Evolutionary conservation across 1,140 invertebrate genomes (phyloP).

Genomic region (Drosophila parabipectinata): DNA sequence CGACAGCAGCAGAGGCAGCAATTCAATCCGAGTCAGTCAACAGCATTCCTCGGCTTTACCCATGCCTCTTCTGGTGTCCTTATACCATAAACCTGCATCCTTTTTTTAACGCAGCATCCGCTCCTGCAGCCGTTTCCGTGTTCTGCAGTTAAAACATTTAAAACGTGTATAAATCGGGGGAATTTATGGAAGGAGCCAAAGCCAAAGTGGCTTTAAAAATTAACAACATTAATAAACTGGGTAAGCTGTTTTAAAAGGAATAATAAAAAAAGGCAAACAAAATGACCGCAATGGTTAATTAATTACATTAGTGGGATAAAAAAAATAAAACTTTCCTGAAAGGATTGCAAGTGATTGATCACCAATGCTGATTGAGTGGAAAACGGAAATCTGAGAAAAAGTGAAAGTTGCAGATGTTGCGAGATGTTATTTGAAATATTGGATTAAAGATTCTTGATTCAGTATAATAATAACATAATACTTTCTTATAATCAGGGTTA

Average conservation of each 20-base stretch:
- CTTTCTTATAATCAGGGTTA: too few species aligned
- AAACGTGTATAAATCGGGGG: slow-evolving; percentile 61
- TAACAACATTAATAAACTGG: slow-evolving; percentile 59
- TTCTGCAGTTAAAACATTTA: slow-evolving; percentile 62
- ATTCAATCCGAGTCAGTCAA: slow-evolving; percentile 44
- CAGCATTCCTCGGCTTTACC: slow-evolving; percentile 24
- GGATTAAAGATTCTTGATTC: background rate
- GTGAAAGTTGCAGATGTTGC: background rate
- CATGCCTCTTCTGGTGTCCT: slow-evolving; percentile 25
- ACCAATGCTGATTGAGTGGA: background rate
- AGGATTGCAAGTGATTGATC: slow-evolving; percentile 24
- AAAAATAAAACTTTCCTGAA: background rate
- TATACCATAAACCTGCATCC: slow-evolving; percentile 22
- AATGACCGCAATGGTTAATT: slow-evolving; percentile 30
- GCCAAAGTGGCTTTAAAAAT: slow-evolving; percentile 72
- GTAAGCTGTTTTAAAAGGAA: slow-evolving; percentile 22
- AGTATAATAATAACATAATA: too few species aligned
- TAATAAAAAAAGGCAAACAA: slow-evolving; percentile 29
- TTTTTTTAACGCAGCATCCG: slow-evolving; percentile 49
- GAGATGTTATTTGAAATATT: too few species aligned
- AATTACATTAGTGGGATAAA: slow-evolving; percentile 48
- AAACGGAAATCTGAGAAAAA: background rate
- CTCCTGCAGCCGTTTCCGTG: slow-evolving; percentile 32
- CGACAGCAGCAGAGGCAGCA: slow-evolving; percentile 3
- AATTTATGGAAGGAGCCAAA: slow-evolving; percentile 37